A percentile compares a stretch with the other conserved stretches of the same genome.
These are phyloP conservation scores for Drosophila elegans DNA, from an alignment of 1,140 invertebrate genomes.

Conservation along the genomic window DNA sequence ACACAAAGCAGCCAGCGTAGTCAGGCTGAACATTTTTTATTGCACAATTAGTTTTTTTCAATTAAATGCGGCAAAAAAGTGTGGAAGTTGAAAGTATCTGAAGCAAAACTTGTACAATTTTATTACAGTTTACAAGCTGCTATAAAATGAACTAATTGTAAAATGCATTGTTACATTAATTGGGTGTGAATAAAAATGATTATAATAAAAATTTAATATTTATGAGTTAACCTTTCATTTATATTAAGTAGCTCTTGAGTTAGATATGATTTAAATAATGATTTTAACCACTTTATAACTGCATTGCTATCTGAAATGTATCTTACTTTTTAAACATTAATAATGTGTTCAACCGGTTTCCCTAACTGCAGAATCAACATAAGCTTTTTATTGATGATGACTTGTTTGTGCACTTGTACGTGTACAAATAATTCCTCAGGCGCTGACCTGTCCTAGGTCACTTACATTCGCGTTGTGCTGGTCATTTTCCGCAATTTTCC, in stretches of 20 bases:
- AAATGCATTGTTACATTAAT: slow-evolving; percentile 13
- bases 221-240: not conserved
- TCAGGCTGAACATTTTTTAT: slow-evolving; percentile 37
- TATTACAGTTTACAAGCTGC: slow-evolving; percentile 3
- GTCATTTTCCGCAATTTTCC: slow-evolving; percentile 1
- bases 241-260: not conserved
- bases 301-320: not conserved
- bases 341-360: not conserved
- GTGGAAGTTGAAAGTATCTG: slow-evolving; percentile 12
- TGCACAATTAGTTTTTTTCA: slow-evolving; percentile 6
- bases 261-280: no score
- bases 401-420: not conserved
- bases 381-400: not conserved
- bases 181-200: slow-evolving; percentile 2
- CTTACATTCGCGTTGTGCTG: slow-evolving; percentile 21
- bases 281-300: not conserved
- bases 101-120: slow-evolving; percentile 13
- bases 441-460: slow-evolving; percentile 39
- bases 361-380: not conserved
- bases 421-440: not conserved
- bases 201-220: not conserved
- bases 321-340: not conserved
- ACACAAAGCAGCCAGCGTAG: slow-evolving; percentile 4
- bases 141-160: not conserved
- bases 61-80: slow-evolving; percentile 10